Evolutionary conservation across 2,888 invertebrate species (phyloP).

Genomic region (Kuschelorhynchus macadamiae): DNA sequence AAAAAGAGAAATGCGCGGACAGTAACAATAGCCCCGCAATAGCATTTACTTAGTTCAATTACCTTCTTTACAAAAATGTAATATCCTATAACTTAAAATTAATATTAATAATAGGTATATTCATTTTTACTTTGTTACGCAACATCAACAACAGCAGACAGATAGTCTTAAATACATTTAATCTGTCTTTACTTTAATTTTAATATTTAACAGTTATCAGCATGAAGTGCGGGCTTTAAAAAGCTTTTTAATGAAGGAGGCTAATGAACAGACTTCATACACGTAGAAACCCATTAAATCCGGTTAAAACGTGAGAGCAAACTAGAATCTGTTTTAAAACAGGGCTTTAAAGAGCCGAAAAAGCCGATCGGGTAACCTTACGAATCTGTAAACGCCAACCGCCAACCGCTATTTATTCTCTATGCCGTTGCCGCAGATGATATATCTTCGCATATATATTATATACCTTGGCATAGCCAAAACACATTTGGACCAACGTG

Average conservation of each 20-base stretch:
- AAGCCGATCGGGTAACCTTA: neutral
- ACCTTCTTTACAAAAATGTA: too few relatives aligned
- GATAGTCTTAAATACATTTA: too few relatives aligned
- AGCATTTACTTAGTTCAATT: too few relatives aligned
- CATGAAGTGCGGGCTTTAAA: neutral
- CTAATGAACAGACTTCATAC: neutral
- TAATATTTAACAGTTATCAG: too few relatives aligned
- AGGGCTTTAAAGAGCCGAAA: neutral
- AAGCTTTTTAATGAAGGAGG: neutral
- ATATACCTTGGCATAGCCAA: neutral
- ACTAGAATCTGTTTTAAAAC: neutral
- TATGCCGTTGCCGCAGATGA: neutral
- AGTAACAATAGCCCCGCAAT: too few relatives aligned
- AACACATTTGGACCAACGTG: neutral
- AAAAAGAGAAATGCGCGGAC: too few relatives aligned
- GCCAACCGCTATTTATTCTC: neutral
- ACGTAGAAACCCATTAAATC: neutral
- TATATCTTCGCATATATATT: slow-evolving; percentile 1
- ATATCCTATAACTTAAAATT: too few relatives aligned
- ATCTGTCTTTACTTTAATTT: too few relatives aligned
- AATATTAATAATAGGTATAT: too few relatives aligned
- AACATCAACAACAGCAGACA: too few relatives aligned
- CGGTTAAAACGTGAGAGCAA: neutral
- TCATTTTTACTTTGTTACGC: too few relatives aligned
- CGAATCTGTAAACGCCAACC: neutral